Evolutionary conservation across 1,140 invertebrate genomes (phyloP).

Genomic region (Drosophila persimilis): DNA sequence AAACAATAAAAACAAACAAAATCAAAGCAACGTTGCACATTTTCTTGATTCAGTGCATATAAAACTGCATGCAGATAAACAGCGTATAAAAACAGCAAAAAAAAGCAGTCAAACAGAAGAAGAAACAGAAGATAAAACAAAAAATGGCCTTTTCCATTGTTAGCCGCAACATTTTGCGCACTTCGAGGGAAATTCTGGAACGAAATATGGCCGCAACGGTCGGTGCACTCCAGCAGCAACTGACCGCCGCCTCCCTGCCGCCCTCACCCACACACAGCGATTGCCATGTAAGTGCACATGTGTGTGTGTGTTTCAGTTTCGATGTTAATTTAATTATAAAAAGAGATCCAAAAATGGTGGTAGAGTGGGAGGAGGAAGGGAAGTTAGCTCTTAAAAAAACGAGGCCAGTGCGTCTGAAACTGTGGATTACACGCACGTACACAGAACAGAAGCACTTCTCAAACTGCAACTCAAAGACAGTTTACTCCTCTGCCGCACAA

Average conservation of each 20-base stretch:
- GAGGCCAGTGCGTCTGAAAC: conserved; percentile 7
- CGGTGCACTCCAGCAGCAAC: conserved; percentile 54
- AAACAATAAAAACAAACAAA: conserved; percentile 11
- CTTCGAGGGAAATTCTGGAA: conserved; percentile 80
- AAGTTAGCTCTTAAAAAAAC: conserved; percentile 11
- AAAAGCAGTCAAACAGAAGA: conserved; percentile 16
- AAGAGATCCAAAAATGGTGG: conserved; percentile 2
- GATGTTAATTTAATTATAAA: conserved; percentile 59
- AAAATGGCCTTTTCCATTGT: conserved; percentile 77
- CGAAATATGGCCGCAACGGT: conserved; percentile 78
- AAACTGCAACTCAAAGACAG: conserved; percentile 1
- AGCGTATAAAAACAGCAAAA: conserved; percentile 28
- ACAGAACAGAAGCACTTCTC: background rate
- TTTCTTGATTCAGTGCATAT: conserved; percentile 22
- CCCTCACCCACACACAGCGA: conserved; percentile 48
- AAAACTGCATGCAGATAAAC: conserved; percentile 32
- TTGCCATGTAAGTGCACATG: conserved; percentile 63
- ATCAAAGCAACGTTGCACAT: conserved; percentile 38
- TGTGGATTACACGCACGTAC: too few species aligned
- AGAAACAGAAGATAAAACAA: conserved; percentile 13
- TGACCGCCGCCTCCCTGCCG: conserved; percentile 49
- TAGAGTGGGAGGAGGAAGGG: background rate
- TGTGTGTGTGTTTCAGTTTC: conserved; percentile 27
- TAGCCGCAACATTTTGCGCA: conserved; percentile 76
- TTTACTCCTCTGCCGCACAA: too few species aligned